Evolutionary conservation across 2,113 vertebrate species (phyloP).

Genomic region (Leuciscus idus): DNA sequence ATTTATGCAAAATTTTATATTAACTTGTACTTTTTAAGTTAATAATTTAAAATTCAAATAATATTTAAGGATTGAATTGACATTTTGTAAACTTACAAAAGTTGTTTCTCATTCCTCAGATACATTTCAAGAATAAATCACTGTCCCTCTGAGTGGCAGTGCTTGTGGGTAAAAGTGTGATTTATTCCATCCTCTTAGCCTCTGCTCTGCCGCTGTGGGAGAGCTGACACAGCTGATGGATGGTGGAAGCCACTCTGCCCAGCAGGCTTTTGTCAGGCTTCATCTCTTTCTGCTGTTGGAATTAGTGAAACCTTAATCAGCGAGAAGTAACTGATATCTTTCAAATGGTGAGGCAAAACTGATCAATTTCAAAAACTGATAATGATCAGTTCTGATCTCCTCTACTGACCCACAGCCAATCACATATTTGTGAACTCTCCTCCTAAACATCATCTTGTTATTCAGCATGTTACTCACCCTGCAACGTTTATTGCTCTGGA

Average conservation of each 20-base stretch:
- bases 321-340: slow-evolving; percentile 61
- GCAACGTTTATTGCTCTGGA: no score
- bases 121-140: slow-evolving; percentile 60
- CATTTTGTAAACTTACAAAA: not conserved
- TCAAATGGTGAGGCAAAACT: not conserved
- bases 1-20: not conserved
- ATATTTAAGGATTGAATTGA: not conserved
- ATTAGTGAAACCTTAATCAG: slow-evolving; percentile 63
- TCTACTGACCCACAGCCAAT: not conserved
- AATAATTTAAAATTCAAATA: no score
- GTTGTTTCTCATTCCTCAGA: slow-evolving; percentile 1
- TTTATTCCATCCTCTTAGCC: slow-evolving; percentile 71
- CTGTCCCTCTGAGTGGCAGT: slow-evolving; percentile 65
- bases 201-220: slow-evolving; percentile 56
- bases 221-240: slow-evolving; percentile 73
- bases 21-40: not conserved
- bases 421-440: no score
- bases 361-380: not conserved
- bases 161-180: slow-evolving; percentile 66
- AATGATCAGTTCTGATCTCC: not conserved
- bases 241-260: slow-evolving; percentile 71
- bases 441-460: no score
- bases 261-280: slow-evolving; percentile 65
- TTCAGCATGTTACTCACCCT: no score
- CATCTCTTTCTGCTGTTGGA: slow-evolving; percentile 59